Evolutionary conservation across 2,113 vertebrate genomes (phyloP).

Genomic region (Pristiophorus japonicus): DNA sequence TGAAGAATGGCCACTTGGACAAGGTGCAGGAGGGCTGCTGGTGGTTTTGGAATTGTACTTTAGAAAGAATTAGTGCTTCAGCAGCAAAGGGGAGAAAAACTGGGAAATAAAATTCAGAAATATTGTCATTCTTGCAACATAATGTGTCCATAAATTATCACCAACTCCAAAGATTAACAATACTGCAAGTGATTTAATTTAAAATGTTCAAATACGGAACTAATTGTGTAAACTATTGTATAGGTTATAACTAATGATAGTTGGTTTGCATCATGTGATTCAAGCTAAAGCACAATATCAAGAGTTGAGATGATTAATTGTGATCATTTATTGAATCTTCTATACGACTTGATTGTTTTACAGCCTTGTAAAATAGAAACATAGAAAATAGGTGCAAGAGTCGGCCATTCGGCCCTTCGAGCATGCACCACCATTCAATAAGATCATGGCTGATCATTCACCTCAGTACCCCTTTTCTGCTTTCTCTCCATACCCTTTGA

Average conservation of each 20-base stretch:
- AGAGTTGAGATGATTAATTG: not conserved
- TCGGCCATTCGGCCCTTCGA: too few relatives aligned
- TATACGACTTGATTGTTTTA: not conserved
- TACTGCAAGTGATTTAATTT: not conserved
- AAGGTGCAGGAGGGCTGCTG: not conserved
- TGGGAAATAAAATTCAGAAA: not conserved
- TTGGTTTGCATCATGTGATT: not conserved
- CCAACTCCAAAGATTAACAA: not conserved
- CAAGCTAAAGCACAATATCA: not conserved
- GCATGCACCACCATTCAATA: too few relatives aligned
- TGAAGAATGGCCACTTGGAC: not conserved
- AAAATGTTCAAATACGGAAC: not conserved
- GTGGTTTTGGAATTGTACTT: not conserved
- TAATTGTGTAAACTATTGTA: not conserved
- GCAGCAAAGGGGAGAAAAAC: not conserved
- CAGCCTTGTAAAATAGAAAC: not conserved
- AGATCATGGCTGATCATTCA: too few relatives aligned
- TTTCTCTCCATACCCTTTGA: too few relatives aligned
- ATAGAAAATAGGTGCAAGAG: too few relatives aligned
- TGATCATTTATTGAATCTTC: not conserved
- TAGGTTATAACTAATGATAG: constrained; percentile 7
- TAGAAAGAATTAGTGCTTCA: not conserved
- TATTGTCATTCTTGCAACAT: not conserved
- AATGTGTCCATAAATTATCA: not conserved
- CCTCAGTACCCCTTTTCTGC: too few relatives aligned